These are phyloP conservation scores for Platycheirus rosarum DNA, from an alignment of 2,888 invertebrate genomes.

Conservation along the genomic window DNA sequence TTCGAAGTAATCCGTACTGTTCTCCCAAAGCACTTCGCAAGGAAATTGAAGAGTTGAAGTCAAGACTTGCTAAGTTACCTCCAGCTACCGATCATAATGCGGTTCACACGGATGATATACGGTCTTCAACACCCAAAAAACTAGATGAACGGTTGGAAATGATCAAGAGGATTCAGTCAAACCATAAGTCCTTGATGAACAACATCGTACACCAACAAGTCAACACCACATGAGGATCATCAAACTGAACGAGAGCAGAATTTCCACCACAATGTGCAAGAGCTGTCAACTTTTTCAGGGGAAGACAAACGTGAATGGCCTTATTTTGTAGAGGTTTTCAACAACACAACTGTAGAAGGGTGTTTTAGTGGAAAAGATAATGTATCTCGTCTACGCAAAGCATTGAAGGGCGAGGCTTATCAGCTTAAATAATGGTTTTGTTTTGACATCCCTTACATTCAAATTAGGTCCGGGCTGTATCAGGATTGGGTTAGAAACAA, in stretches of 20 bases:
- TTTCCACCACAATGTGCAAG: conserved; percentile 18
- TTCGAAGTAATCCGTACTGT: too few species aligned
- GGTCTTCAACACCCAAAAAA: neutral
- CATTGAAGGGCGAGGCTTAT: conserved; percentile 22
- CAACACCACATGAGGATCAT: neutral
- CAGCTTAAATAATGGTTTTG: conserved; percentile 20
- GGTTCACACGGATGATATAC: neutral
- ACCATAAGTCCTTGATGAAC: conserved; percentile 10
- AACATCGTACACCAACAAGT: neutral
- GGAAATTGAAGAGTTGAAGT: neutral
- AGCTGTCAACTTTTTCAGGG: conserved; percentile 18
- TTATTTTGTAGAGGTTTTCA: conserved; percentile 22
- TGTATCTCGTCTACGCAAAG: conserved; percentile 15
- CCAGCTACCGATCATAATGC: neutral
- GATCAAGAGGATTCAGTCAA: conserved; percentile 22
- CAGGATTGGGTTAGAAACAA: conserved; percentile 10
- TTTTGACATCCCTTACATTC: conserved; percentile 4
- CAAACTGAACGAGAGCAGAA: neutral
- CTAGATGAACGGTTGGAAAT: neutral
- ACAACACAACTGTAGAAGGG: conserved; percentile 4
- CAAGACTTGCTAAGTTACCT: neutral
- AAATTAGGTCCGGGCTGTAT: conserved; percentile 20
- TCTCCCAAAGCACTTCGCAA: conserved; percentile 33
- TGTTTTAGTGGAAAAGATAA: conserved; percentile 17
- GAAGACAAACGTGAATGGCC: conserved; percentile 23